These are phyloP conservation scores for Dynastes grantii DNA, from an alignment of 2,888 invertebrate genomes.

Conservation along the genomic window DNA sequence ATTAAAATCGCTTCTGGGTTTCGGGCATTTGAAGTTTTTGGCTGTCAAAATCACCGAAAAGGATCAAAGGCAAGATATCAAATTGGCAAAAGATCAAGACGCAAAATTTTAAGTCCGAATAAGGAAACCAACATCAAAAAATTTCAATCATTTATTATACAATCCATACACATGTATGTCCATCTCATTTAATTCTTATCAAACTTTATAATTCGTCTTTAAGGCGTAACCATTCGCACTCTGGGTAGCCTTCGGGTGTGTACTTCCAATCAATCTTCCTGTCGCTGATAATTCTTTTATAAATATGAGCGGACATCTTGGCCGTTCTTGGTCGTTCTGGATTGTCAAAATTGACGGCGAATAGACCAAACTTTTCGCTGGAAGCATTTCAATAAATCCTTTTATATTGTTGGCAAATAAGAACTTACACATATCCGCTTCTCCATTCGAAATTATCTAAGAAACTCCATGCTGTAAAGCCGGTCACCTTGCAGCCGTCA, in stretches of 20 bases:
- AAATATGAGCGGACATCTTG: conserved; percentile 21
- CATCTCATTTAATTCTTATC: too few relatives aligned
- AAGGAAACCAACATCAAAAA: too few relatives aligned
- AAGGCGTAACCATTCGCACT: conserved; percentile 39
- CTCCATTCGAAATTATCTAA: conserved; percentile 77
- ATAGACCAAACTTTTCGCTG: conserved; percentile 64
- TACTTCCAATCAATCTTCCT: conserved; percentile 66
- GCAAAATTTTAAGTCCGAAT: too few relatives aligned
- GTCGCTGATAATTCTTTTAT: conserved; percentile 64
- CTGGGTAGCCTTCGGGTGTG: conserved; percentile 52
- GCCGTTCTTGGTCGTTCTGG: conserved; percentile 51
- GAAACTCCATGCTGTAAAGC: conserved; percentile 75
- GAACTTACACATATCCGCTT: conserved; percentile 18
- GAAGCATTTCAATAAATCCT: background rate
- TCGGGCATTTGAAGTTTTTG: too few relatives aligned
- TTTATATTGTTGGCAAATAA: background rate
- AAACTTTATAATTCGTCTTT: conserved; percentile 23
- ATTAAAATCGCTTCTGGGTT: too few relatives aligned
- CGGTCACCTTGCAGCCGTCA: conserved; percentile 70
- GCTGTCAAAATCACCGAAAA: too few relatives aligned
- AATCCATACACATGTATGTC: background rate
- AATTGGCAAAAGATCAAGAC: too few relatives aligned
- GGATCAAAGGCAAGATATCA: too few relatives aligned
- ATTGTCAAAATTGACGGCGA: conserved; percentile 69
- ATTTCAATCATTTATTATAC: background rate